Conservation (phyloP, 2,888 invertebrate species). For the Watsonalla binaria region DNA sequence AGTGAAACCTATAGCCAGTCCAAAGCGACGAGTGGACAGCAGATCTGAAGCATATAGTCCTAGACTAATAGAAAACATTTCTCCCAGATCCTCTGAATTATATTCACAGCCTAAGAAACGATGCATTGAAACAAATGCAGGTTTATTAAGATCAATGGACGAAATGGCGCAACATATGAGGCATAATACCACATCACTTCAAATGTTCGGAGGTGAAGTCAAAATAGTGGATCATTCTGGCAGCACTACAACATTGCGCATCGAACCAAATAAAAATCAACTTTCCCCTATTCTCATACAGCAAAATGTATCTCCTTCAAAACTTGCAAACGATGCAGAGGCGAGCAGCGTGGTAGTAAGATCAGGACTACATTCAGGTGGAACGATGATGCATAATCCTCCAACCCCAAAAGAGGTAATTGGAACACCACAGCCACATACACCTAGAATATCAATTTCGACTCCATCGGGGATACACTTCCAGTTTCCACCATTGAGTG, state of each 20-base stretch:
- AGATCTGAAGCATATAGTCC: conserved; percentile 63
- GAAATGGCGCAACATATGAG: conserved; percentile 79
- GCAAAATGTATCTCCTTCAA: conserved; percentile 69
- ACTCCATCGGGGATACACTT: conserved; percentile 78
- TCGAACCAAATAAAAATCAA: conserved; percentile 81
- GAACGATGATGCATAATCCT: conserved; percentile 84
- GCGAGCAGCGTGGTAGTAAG: conserved; percentile 86
- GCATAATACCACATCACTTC: conserved; percentile 74
- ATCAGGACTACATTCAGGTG: conserved; percentile 90
- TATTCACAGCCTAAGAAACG: conserved; percentile 73
- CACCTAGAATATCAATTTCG: conserved; percentile 77
- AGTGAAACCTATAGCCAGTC: conserved; percentile 55
- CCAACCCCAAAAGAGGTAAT: conserved; percentile 71
- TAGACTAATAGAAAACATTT: conserved; percentile 59
- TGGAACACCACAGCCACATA: conserved; percentile 64
- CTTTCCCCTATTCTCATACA: conserved; percentile 78
- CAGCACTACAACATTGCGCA: conserved; percentile 83
- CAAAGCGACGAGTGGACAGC: conserved; percentile 62
- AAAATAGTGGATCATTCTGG: conserved; percentile 84
- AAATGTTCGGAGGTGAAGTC: conserved; percentile 89
- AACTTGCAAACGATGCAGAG: conserved; percentile 64
- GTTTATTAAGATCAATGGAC: conserved; percentile 74
- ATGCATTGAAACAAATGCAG: conserved; percentile 66
- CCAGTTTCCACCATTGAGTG: conserved; percentile 83
- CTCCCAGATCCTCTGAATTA: conserved; percentile 59